These are phyloP conservation scores for Scylla paramamosain DNA, from an alignment of 1,140 invertebrate genomes.

Conservation along the genomic window DNA sequence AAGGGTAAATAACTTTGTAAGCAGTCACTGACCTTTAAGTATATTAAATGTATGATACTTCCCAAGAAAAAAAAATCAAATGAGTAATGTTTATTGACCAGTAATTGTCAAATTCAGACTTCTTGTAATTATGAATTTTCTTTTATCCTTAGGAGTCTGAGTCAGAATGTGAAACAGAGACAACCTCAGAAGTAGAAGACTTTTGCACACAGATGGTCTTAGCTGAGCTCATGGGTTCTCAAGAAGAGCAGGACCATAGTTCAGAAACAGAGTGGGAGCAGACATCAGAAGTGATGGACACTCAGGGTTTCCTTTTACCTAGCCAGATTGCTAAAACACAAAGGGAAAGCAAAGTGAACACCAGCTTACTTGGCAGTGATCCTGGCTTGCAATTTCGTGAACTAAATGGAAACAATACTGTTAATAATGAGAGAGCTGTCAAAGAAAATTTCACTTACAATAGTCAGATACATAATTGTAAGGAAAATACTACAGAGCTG, in stretches of 20 bases:
- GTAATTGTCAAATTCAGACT: too few species aligned
- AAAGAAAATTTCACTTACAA: neutral
- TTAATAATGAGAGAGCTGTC: neutral
- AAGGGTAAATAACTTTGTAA: too few species aligned
- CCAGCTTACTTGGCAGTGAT: neutral
- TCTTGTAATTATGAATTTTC: neutral
- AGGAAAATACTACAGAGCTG: neutral
- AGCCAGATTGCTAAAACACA: neutral
- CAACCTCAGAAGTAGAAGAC: constrained; percentile 3
- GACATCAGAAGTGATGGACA: neutral
- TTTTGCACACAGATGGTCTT: constrained; percentile 65
- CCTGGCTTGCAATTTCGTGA: neutral
- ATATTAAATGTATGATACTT: too few species aligned
- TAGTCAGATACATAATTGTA: neutral
- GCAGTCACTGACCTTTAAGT: too few species aligned
- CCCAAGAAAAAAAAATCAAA: too few species aligned
- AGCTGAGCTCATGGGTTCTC: constrained; percentile 62
- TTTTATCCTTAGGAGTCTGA: constrained; percentile 60
- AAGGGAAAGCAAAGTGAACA: too few species aligned
- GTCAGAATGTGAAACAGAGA: constrained; percentile 45
- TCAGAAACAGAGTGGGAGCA: neutral
- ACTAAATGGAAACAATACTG: neutral
- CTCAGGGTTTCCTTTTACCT: neutral
- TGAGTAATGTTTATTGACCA: too few species aligned
- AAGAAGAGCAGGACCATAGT: neutral